Base-by-base conservation (phyloP, 2,797 vertebrate genomes). In the Gallinago nigripennis region DNA sequence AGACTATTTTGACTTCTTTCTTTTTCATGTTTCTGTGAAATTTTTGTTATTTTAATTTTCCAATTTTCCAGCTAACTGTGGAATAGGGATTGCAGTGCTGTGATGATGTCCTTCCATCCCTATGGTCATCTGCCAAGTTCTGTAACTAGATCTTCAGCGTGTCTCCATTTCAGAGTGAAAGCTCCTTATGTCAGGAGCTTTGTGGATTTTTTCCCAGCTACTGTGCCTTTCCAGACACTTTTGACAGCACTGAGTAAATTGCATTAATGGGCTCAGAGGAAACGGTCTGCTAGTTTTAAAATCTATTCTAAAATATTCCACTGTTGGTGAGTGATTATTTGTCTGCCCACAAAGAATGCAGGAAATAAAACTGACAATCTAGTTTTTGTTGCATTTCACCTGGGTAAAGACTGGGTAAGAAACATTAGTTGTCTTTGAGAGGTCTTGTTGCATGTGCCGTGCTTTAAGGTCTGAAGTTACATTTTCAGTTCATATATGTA, bases 191-290 rank as follows among this genome's bases (percentile, higher is more conserved):
- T 73, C 79, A 66, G 89, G 69, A 91, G 37, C 73, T 83, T 70
- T 91, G 76, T 60, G 72, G 25, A 50, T 95, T 83, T 90, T 69
- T 77, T 83, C 54, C 54, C 65, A 81, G 53, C 41, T 81, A 35
- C 57, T 65, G 37, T 83, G 50, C 4, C 0, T 77, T 91, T 92
- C 24, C 68, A 91, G 84, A 50, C 46, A 12, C 48, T 95, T 92
- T 53, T 94, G 94, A 79, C 84, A 85, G 64, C 71, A 41, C 48
- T 64, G 84, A 60, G 75, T 85, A 87, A 90, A 83, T 65, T 83
- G 90, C 11, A 16, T 9, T 91, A 69, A 88, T 65, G 43, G 72
- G 48, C 73, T 90, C 54, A 39, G 65, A 88, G 54, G 54, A 86
- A 76, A 90, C 41, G 54, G 37, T 51, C 80, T 83, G 41, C 61